Evolutionary conservation across 2,113 vertebrate species (phyloP), one percentile per base, ranked within the genome.

Genomic region (Promerops cafer): DNA sequence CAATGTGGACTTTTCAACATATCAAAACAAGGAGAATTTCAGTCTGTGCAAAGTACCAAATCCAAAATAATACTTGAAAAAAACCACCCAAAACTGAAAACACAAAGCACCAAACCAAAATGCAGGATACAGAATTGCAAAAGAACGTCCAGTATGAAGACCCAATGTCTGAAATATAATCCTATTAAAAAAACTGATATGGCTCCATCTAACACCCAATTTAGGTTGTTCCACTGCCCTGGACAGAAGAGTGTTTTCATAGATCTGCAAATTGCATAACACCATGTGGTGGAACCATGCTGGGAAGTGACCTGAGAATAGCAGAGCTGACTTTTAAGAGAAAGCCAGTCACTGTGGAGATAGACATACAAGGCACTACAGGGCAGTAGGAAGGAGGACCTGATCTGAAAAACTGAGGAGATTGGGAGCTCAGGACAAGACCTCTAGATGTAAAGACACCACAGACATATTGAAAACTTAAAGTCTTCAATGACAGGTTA

Each of bases 51-150:
- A 90, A 92, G 11, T 68, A 86, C 9, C 24, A 65, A 80, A 93
- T 89, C 15, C 37, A 89, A 81, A 93, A 74, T 11, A 53, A 68
- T 10, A 68, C 23, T 24, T 64, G 27, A 10, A 65, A 63, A 50
- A 56, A 60, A 28, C 4, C 5, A 19, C 8, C 5, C 56, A 31
- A 44, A 57, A 3, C 7, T 0, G 0, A 40, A 56, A 56, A n/a
- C 16, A 74, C 9, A 10, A 79, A 83, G 18, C 7, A 69, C 23
- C 26, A 90, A 78, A 56, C 6, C 33, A 94, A 83, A 92, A 87
- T 23, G 39, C 44, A 59, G 30, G 47, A 75, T 11, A 37, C 9
- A 71, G 19, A 44, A 94, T 2, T 76, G 61, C 61, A 90, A 64
- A 90, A 64, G 13, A 52, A 86, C 12, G 19, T 61, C 31, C 33